Evolutionary conservation across 2,797 vertebrate species (phyloP), one percentile per base, ranked within the genome.

Genomic region (Falco biarmicus): DNA sequence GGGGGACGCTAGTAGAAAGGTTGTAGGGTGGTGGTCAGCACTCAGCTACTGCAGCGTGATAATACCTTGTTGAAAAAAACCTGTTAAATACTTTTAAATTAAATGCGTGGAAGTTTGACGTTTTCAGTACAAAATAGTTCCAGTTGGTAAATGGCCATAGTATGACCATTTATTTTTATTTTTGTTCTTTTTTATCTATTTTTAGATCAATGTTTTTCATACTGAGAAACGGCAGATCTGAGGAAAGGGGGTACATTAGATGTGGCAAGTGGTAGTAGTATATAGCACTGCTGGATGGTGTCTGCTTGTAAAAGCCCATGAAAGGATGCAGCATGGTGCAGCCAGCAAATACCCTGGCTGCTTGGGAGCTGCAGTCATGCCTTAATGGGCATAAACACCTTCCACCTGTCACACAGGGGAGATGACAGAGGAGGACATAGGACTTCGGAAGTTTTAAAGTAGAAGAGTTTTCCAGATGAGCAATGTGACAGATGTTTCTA

Each of bases 331-430:
- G 66, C 32, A 3, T 12, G 21, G 59, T 82, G 70, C 73, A 70
- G 68, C 11, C 75, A 60, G 53, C 80, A 75, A 71, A 90, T 54
- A 89, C 41, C 41, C 64, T 4, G 6, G 71, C 92, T 96, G 87
- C 66, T 41, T 92, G 87, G 32, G 81, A 84, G 87, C 91, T 96
- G 94, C 4, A 3, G 37, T 89, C 84, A 71, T 69, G 60, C 64
- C 43, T 89, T 77, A 13, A 32, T 21, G 70, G 84, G 16, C 47
- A 34, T 54, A 31, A 31, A 89, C 84, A 53, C 61, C 79, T 93
- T 54, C 51, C 77, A 76, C 70, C 94, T 93, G 87, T 76, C 84
- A 39, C 3, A 1, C 74, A 69, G 63, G 31, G 66, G n/a, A 64
- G 39, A 24, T 12, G 37, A 56, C 34, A 32, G 41, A 63, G 45